Evolutionary conservation across 2,888 invertebrate species (phyloP), one percentile per base, ranked within the genome.

Genomic region (Trichopoda pennipes): DNA sequence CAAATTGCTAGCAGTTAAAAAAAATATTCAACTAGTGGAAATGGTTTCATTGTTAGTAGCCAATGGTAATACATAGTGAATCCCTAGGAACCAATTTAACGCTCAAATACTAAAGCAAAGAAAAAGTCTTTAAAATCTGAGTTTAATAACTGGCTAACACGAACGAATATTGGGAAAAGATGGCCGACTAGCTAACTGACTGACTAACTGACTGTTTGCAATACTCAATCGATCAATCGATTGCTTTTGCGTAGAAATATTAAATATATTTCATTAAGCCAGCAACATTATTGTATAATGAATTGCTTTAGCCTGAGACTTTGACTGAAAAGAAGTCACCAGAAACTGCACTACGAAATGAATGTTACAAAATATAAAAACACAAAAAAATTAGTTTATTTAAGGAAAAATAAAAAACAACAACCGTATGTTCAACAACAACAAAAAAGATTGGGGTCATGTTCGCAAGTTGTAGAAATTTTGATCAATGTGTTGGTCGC

Each of bases 401-500:
- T 66, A 55, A 73, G 53, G 58, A 53, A 55, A 75, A 73, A 55
- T 61, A 60, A 68, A 53, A 47, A 75, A 73, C 51, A 78, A 68
- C 63, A 81, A 74, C 69, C 75, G 80, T 80, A 83, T 83, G 82
- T 78, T 83, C 80, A 70, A 78, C 28, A 1, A 28, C n/a, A n/a
- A 70, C 78, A 44, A 68, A 84, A 84, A 80, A 84, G 84, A 86
- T 85, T 86, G 86, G 85, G 85, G 85, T 86, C 86, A 85, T 85
- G 85, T 85, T 84, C 85, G 84, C 80, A 73, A 80, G 70, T 63
- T 56, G 72, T 38, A 63, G 23, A 56, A 38, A 38, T 35, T 58
- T 21, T 60, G 61, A 60, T n/a, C n/a, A 32, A 42, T 28, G 44
- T 64, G 73, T 47, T 58, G 58, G 35, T 16, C 61, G 60, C 53